A percentile compares a stretch with the other conserved stretches of the same genome.
phyloP scores from a whole-genome alignment of 2,888 invertebrate genomes.

The Andrena dorsata region DNA sequence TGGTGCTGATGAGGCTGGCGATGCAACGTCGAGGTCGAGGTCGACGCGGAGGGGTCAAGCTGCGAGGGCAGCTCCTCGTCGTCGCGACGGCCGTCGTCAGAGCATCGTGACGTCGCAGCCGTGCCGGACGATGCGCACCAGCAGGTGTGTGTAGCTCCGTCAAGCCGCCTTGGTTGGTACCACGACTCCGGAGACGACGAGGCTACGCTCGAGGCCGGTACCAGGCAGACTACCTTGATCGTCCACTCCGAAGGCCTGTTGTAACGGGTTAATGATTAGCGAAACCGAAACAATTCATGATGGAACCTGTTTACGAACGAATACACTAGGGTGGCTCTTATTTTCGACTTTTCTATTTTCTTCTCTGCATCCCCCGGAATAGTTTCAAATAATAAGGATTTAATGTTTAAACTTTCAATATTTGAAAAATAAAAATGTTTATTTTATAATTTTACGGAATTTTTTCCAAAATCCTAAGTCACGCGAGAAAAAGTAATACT shows the following conservation, averaged over 20 bases:
- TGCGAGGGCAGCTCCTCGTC: slow-evolving; percentile 81
- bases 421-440: too few relatives aligned
- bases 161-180: slow-evolving; percentile 85
- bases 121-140: slow-evolving; percentile 84
- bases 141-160: slow-evolving; percentile 85
- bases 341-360: too few relatives aligned
- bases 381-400: too few relatives aligned
- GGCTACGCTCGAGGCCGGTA: slow-evolving; percentile 83
- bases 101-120: slow-evolving; percentile 84
- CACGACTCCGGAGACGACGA: slow-evolving; percentile 85
- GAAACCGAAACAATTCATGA: neutral
- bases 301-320: neutral
- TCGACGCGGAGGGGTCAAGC: slow-evolving; percentile 83
- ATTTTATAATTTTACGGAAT: too few relatives aligned
- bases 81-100: slow-evolving; percentile 82
- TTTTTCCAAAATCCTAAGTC: too few relatives aligned
- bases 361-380: too few relatives aligned
- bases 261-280: neutral
- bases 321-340: too few relatives aligned
- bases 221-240: slow-evolving; percentile 80
- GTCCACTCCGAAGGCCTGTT: slow-evolving; percentile 82
- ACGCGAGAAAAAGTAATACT: too few relatives aligned
- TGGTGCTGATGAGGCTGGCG: slow-evolving; percentile 70
- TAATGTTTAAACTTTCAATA: too few relatives aligned
- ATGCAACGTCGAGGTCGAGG: slow-evolving; percentile 76